Percentiles rank a stretch among this genome's conserved stretches.
These are phyloP conservation scores for Folsomia manolachei DNA, from an alignment of 2,888 invertebrate genomes.

Conservation along the genomic window DNA sequence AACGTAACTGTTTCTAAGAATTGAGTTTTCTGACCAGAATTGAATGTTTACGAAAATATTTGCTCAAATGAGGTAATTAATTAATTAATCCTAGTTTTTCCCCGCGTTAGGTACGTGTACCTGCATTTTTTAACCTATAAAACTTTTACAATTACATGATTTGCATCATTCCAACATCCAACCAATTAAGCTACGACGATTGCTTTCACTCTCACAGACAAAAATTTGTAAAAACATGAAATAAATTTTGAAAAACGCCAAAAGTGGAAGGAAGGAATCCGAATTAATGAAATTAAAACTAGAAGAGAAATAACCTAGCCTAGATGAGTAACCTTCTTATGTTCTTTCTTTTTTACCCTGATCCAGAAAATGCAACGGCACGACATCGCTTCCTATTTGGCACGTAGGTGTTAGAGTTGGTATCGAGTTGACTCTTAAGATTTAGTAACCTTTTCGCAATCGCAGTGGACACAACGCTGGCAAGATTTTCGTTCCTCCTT, in stretches of 20 bases:
- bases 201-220: too few species aligned
- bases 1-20: too few species aligned
- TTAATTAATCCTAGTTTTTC: neutral
- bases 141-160: neutral
- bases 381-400: neutral
- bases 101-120: neutral
- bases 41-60: neutral
- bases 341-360: neutral
- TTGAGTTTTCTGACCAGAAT: neutral
- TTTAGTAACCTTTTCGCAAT: neutral
- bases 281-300: neutral
- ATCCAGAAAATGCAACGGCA: neutral
- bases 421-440: neutral
- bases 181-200: too few species aligned
- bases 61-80: neutral
- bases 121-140: neutral
- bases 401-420: neutral
- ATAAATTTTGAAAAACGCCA: too few species aligned
- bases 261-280: neutral
- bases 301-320: neutral
- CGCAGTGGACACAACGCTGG: neutral
- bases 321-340: neutral
- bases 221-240: too few species aligned
- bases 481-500: neutral
- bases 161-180: too few species aligned